These are phyloP conservation scores for Pollimyrus isidori DNA, from an alignment of 2,113 vertebrate species.

Conservation along the genomic window DNA sequence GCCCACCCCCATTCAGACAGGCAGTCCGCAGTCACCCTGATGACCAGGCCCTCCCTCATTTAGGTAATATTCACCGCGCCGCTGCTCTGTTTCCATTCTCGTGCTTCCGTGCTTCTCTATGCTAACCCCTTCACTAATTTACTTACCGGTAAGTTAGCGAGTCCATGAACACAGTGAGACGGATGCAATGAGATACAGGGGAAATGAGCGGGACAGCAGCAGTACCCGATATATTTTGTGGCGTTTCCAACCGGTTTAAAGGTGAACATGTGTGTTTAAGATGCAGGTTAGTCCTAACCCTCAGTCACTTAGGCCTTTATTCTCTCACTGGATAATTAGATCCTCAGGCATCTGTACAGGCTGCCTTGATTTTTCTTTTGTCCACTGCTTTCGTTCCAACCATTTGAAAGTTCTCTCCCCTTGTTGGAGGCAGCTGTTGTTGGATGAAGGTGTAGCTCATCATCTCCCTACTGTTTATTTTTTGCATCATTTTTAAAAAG, in stretches of 20 bases:
- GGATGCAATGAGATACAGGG: background rate
- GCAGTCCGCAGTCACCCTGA: slow-evolving; percentile 60
- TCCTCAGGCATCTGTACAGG: slow-evolving; percentile 70
- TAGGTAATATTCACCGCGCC: slow-evolving; percentile 73
- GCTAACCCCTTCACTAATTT: slow-evolving; percentile 47
- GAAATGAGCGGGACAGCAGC: background rate
- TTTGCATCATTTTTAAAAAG: slow-evolving; percentile 24
- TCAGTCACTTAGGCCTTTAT: slow-evolving; percentile 45
- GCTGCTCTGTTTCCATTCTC: slow-evolving; percentile 50
- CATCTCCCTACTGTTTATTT: slow-evolving; percentile 49
- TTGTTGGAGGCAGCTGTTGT: slow-evolving; percentile 31
- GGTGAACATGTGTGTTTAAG: slow-evolving; percentile 44
- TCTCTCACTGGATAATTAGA: slow-evolving; percentile 57
- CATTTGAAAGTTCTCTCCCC: slow-evolving; percentile 55
- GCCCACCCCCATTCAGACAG: slow-evolving; percentile 60
- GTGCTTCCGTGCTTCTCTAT: background rate
- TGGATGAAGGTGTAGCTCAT: slow-evolving; percentile 14
- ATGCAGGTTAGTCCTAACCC: slow-evolving; percentile 42
- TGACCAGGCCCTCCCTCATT: slow-evolving; percentile 60
- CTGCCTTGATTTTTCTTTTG: slow-evolving; percentile 70
- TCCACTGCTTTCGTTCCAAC: slow-evolving; percentile 58
- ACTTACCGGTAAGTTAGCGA: slow-evolving; percentile 26
- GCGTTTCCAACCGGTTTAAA: slow-evolving; percentile 39
- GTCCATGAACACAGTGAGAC: background rate
- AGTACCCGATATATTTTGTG: background rate